A percentile compares a stretch with the other conserved stretches of the same genome.
These are phyloP conservation scores for Sapajus apella DNA, from an alignment of 2,113 vertebrate genomes.

Conservation along the genomic window DNA sequence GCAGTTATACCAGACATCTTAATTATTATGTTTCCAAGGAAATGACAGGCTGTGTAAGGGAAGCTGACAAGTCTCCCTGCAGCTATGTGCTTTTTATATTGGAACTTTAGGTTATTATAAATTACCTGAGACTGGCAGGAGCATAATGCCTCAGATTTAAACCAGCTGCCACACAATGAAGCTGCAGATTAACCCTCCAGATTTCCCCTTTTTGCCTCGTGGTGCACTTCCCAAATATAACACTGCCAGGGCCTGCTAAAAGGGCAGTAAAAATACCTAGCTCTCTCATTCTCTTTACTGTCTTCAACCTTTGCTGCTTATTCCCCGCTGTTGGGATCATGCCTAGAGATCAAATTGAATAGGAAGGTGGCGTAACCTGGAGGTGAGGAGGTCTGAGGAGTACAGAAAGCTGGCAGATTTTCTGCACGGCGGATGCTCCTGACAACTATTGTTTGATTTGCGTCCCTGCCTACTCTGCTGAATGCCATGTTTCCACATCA, in stretches of 20 bases:
- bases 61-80: constrained; percentile 83
- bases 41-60: constrained; percentile 83
- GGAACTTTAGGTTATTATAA: constrained; percentile 81
- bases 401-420: neutral
- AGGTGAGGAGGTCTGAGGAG: neutral
- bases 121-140: constrained; percentile 77
- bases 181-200: constrained; percentile 54
- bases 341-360: neutral
- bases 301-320: neutral
- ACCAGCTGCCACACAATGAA: constrained; percentile 54
- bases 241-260: neutral
- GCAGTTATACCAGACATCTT: constrained; percentile 85
- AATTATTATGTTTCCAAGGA: constrained; percentile 87
- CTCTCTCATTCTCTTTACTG: neutral
- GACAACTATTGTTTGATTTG: constrained; percentile 64
- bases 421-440: constrained; percentile 54
- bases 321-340: neutral
- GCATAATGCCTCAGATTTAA: constrained; percentile 60
- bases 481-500: constrained; percentile 64
- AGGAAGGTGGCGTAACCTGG: neutral
- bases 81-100: constrained; percentile 82
- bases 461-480: constrained; percentile 54
- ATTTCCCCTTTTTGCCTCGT: neutral
- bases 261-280: neutral
- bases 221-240: neutral